A percentile compares a stretch with the other conserved stretches of the same genome.
phyloP scores from a whole-genome alignment of 2,797 vertebrate species.

The Pseudomugil gertrudae region DNA sequence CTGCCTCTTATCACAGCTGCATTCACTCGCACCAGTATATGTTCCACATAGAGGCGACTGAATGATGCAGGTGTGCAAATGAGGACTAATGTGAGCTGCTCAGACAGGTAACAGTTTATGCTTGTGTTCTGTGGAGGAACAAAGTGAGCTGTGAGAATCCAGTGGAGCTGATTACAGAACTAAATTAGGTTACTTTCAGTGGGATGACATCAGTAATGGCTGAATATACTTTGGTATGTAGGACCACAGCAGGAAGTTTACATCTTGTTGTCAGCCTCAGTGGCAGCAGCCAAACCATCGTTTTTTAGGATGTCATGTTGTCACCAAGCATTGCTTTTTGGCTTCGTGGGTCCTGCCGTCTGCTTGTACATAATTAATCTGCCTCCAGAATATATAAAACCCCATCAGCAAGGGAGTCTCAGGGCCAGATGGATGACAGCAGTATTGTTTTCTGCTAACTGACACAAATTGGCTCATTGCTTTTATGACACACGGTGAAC shows the following conservation, averaged over 20 bases:
- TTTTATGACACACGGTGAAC: conserved; percentile 33
- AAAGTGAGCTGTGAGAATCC: not conserved
- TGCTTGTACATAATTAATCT: conserved; percentile 44
- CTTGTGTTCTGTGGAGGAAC: not conserved
- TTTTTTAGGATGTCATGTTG: conserved; percentile 14
- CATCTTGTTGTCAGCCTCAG: conserved; percentile 1
- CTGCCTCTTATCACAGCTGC: not conserved
- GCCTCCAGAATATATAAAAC: conserved; percentile 29
- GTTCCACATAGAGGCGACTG: not conserved
- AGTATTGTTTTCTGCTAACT: conserved; percentile 28
- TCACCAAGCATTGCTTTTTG: conserved; percentile 21
- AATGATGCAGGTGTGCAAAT: conserved; percentile 7
- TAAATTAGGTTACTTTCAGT: not conserved
- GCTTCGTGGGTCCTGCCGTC: conserved; percentile 38
- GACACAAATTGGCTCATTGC: conserved; percentile 28
- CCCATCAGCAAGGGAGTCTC: conserved; percentile 23
- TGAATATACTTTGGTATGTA: not conserved
- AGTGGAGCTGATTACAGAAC: not conserved
- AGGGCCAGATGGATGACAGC: conserved; percentile 43
- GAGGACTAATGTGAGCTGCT: not conserved
- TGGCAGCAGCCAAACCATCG: conserved; percentile 15
- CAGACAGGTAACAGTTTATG: not conserved
- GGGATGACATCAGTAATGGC: not conserved
- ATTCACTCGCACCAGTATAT: not conserved
- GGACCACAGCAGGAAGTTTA: conserved; percentile 11